These are phyloP conservation scores for Aphis craccivora DNA, from an alignment of 1,140 invertebrate genomes.

Conservation along the genomic window DNA sequence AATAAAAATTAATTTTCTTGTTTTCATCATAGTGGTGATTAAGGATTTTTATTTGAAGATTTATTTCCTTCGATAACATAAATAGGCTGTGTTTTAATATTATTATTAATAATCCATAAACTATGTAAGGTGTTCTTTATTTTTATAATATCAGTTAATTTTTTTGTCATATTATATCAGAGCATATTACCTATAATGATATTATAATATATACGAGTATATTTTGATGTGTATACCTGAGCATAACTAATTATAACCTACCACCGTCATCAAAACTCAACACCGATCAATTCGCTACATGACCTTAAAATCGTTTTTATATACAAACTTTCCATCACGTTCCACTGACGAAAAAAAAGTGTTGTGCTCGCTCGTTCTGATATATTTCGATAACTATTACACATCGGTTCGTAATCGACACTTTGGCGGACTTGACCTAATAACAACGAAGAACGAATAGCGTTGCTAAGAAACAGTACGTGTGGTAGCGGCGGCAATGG, in stretches of 20 bases:
- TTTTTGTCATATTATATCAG: background rate
- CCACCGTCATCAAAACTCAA: background rate
- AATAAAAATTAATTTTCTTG: too few relatives aligned
- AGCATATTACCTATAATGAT: background rate
- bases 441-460: background rate
- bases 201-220: too few relatives aligned
- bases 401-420: background rate
- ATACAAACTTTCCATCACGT: background rate
- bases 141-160: background rate
- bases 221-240: too few relatives aligned
- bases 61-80: too few relatives aligned
- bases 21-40: background rate
- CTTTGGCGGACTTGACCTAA: background rate
- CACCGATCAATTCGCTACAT: background rate
- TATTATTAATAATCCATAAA: too few relatives aligned
- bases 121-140: background rate
- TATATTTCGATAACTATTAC: background rate
- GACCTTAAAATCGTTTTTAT: background rate
- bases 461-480: constrained; percentile 29
- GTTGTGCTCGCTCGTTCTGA: background rate
- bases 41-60: background rate
- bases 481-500: background rate
- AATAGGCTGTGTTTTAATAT: too few relatives aligned
- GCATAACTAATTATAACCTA: too few relatives aligned
- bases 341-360: background rate